A percentile compares a stretch with the other conserved stretches of the same genome.
Evolutionary conservation across 1,140 invertebrate genomes (phyloP).

Genomic region (Linepithema humile): DNA sequence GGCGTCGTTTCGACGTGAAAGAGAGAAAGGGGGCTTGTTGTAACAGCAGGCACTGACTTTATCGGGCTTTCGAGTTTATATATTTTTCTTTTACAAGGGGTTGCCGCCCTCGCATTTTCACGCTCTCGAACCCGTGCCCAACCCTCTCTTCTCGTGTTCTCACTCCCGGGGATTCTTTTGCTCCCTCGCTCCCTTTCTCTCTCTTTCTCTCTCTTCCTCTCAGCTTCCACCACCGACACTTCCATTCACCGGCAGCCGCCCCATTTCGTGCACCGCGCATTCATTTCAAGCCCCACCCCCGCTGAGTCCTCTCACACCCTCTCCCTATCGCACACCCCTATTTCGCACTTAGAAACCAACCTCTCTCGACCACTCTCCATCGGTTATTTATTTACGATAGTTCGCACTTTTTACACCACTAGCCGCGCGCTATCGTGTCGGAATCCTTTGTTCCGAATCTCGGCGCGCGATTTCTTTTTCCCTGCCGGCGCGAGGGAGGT

Average conservation of each 20-base stretch:
- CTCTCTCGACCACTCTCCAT: conserved; percentile 54
- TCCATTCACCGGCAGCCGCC: conserved; percentile 60
- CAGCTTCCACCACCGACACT: conserved; percentile 57
- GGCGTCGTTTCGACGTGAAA: conserved; percentile 44
- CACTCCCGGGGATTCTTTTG: not conserved
- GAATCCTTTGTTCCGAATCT: conserved; percentile 59
- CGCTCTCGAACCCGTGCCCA: conserved; percentile 61
- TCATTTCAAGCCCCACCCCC: conserved; percentile 58
- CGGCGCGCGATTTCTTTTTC: not conserved
- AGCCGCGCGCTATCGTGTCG: conserved; percentile 45
- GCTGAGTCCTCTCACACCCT: not conserved
- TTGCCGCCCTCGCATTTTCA: conserved; percentile 70
- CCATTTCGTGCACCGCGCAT: conserved; percentile 64
- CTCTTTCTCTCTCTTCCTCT: not conserved
- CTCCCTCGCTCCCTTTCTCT: not conserved
- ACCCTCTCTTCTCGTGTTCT: not conserved
- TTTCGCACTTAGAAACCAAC: conserved; percentile 44
- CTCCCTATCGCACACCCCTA: conserved; percentile 23
- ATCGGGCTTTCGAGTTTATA: conserved; percentile 72
- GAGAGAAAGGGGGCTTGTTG: conserved; percentile 65
- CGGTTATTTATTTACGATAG: conserved; percentile 74
- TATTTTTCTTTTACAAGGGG: conserved; percentile 72
- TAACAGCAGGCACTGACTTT: conserved; percentile 72
- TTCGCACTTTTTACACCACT: conserved; percentile 65
- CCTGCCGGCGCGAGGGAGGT: not conserved